Evolutionary conservation across 2,113 vertebrate genomes (phyloP).

Genomic region (Mormoops blainvillei): DNA sequence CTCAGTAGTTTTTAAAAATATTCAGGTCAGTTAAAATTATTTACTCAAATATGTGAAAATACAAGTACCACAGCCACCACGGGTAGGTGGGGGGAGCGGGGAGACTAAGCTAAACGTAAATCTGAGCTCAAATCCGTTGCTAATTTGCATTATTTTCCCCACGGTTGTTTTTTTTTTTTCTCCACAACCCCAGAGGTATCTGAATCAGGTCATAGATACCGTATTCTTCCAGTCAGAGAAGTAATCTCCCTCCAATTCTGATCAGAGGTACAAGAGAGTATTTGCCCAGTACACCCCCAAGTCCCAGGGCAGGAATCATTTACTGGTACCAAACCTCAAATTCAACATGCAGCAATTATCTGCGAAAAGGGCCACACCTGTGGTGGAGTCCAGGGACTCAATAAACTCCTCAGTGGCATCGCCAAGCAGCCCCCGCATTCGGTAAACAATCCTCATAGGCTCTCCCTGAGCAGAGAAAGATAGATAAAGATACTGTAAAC

Average conservation of each 20-base stretch:
- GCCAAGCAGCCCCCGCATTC: slow-evolving; percentile 97
- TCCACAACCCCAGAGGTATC: neutral
- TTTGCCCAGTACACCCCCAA: neutral
- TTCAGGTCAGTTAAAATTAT: neutral
- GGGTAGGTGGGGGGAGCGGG: no score
- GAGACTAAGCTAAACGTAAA: neutral
- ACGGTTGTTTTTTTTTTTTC: no score
- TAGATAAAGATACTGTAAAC: neutral
- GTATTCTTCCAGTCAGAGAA: neutral
- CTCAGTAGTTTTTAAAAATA: neutral
- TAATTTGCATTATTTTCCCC: neutral
- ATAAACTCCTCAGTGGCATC: slow-evolving; percentile 99
- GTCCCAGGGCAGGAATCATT: accelerated
- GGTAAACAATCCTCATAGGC: slow-evolving; percentile 99
- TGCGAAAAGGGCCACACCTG: slow-evolving; percentile 82
- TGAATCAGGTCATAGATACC: neutral
- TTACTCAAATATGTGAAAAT: neutral
- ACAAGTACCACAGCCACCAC: neutral
- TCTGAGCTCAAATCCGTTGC: neutral
- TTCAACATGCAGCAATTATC: neutral
- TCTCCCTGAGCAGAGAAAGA: slow-evolving; percentile 86
- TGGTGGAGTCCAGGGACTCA: slow-evolving; percentile 96
- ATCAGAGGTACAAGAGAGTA: neutral
- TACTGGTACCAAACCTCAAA: neutral
- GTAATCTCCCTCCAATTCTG: neutral